A percentile compares a stretch with the other conserved stretches of the same genome.
These are phyloP conservation scores for Campoletis raptor DNA, from an alignment of 2,888 invertebrate genomes.

Conservation along the genomic window DNA sequence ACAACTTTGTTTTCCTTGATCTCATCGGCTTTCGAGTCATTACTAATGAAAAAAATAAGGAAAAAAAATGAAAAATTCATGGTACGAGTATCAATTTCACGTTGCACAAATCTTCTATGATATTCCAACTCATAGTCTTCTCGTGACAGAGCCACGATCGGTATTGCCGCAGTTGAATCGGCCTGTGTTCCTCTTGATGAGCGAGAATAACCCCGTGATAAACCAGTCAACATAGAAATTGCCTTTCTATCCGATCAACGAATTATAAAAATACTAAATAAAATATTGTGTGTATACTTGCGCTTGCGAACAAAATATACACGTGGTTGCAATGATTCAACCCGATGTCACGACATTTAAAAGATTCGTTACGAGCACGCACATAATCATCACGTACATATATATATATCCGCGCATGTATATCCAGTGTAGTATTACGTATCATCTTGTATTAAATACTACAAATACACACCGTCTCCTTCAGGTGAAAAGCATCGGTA, in stretches of 20 bases:
- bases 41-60: background rate
- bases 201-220: slow-evolving; percentile 57
- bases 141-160: slow-evolving; percentile 19
- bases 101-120: background rate
- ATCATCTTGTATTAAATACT: slow-evolving; percentile 50
- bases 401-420: background rate
- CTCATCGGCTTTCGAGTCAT: background rate
- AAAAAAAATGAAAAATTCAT: background rate
- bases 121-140: background rate
- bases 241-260: slow-evolving; percentile 58
- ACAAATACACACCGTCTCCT: slow-evolving; percentile 21
- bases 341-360: slow-evolving; percentile 66
- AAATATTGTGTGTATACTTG: slow-evolving; percentile 53
- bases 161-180: slow-evolving; percentile 44
- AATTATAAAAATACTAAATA: slow-evolving; percentile 16
- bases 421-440: slow-evolving; percentile 32
- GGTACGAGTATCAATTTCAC: background rate
- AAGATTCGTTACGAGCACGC: slow-evolving; percentile 65
- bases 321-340: slow-evolving; percentile 67
- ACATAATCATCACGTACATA: slow-evolving; percentile 56
- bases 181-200: slow-evolving; percentile 60
- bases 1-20: background rate
- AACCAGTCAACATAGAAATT: slow-evolving; percentile 65
- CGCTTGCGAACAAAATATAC: slow-evolving; percentile 54
- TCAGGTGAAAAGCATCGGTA: slow-evolving; percentile 41